A percentile compares a stretch with the other conserved stretches of the same genome.
Conservation (phyloP, 1,140 invertebrate genomes). For the Diuraphis noxia region DNA sequence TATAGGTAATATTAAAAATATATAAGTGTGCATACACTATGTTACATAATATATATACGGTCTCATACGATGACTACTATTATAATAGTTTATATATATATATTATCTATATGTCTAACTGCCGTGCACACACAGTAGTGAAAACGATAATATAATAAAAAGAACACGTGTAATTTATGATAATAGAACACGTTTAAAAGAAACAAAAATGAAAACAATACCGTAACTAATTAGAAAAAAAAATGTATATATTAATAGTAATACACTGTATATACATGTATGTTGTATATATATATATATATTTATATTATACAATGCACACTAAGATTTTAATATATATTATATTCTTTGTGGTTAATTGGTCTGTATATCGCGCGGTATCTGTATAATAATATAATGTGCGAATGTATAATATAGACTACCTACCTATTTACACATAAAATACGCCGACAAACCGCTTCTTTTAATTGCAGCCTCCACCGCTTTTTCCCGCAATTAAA, state of each 20-base stretch:
- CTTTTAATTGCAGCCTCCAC: slow-evolving; percentile 32
- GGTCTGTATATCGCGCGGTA: background rate
- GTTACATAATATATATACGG: background rate
- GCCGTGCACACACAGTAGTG: background rate
- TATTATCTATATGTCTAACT: background rate
- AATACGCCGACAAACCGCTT: background rate
- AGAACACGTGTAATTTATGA: slow-evolving; percentile 41
- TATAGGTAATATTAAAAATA: no score
- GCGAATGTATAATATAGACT: no score
- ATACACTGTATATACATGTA: no score
- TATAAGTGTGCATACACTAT: no score
- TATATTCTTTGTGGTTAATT: slow-evolving; percentile 21
- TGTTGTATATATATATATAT: background rate
- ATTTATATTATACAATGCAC: background rate
- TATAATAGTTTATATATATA: no score
- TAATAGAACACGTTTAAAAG: slow-evolving; percentile 31
- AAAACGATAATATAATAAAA: slow-evolving; percentile 8
- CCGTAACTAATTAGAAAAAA: slow-evolving; percentile 39
- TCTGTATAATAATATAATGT: background rate
- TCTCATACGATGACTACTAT: background rate
- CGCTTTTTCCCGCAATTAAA: slow-evolving; percentile 37
- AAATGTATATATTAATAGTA: no score
- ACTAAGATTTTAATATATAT: background rate
- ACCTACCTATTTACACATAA: background rate
- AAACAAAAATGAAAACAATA: slow-evolving; percentile 11